Evolutionary conservation across 2,888 invertebrate genomes (phyloP).

Genomic region (Achlya flavicornis): DNA sequence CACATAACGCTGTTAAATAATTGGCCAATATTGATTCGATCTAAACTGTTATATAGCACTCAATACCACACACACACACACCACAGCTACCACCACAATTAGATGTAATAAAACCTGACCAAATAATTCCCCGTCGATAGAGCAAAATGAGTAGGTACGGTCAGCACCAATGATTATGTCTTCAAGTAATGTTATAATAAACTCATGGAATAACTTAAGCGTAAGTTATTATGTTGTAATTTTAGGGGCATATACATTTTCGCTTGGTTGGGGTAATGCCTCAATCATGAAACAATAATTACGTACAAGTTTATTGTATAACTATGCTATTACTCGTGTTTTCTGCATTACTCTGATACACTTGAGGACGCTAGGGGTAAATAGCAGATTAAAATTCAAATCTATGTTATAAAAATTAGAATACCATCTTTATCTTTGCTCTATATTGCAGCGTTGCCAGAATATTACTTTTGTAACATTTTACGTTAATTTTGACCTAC

Average conservation of each 20-base stretch:
- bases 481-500: no score
- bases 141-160: constrained; percentile 5
- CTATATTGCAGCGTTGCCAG: no score
- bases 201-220: background rate
- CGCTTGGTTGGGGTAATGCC: no score
- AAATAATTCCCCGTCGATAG: constrained; percentile 5
- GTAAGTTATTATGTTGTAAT: background rate
- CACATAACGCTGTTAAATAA: constrained; percentile 4
- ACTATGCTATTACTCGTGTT: no score
- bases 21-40: background rate
- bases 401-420: no score
- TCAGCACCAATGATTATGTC: background rate
- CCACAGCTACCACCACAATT: background rate
- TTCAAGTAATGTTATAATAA: background rate
- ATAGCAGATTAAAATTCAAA: no score
- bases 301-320: no score
- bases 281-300: background rate
- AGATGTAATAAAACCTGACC: constrained; percentile 7
- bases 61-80: no score
- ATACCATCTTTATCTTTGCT: no score
- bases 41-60: background rate
- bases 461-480: no score
- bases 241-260: background rate
- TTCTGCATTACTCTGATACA: no score
- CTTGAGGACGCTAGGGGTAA: no score